These are phyloP conservation scores for Cuculus canorus DNA, from an alignment of 2,797 vertebrate species.

Conservation along the genomic window DNA sequence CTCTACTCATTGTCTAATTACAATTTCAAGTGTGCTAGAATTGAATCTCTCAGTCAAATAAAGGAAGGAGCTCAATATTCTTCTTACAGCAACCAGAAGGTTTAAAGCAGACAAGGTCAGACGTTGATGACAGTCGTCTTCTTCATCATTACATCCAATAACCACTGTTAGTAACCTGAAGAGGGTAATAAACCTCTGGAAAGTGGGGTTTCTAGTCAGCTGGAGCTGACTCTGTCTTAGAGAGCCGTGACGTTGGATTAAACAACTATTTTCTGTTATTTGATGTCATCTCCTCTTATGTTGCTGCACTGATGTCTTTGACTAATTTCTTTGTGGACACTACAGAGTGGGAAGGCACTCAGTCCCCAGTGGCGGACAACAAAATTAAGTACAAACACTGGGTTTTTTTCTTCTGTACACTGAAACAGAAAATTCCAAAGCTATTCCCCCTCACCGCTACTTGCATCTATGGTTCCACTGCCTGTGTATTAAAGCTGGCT, in stretches of 20 bases:
- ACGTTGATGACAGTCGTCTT: slow-evolving; percentile 16
- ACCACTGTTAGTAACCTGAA: background rate
- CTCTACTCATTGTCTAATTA: slow-evolving; percentile 13
- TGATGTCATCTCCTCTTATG: background rate
- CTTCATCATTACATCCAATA: background rate
- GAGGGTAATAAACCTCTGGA: background rate
- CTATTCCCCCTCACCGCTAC: background rate
- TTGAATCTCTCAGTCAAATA: slow-evolving; percentile 34
- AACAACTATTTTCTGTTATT: background rate
- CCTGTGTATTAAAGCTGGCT: fast-evolving
- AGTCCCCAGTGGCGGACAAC: background rate
- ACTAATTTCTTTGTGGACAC: background rate
- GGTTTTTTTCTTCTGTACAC: background rate
- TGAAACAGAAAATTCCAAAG: background rate
- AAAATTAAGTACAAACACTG: background rate
- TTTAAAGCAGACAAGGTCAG: background rate
- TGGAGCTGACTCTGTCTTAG: background rate
- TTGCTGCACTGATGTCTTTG: background rate
- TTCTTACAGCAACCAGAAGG: background rate
- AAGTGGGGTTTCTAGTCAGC: background rate
- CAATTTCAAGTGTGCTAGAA: slow-evolving; percentile 37
- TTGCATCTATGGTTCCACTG: background rate
- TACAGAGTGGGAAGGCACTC: background rate
- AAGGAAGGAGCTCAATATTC: slow-evolving; percentile 32
- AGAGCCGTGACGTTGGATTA: background rate